Evolutionary conservation across 2,113 vertebrate species (phyloP).

Genomic region (Thamnophis sirtalis): DNA sequence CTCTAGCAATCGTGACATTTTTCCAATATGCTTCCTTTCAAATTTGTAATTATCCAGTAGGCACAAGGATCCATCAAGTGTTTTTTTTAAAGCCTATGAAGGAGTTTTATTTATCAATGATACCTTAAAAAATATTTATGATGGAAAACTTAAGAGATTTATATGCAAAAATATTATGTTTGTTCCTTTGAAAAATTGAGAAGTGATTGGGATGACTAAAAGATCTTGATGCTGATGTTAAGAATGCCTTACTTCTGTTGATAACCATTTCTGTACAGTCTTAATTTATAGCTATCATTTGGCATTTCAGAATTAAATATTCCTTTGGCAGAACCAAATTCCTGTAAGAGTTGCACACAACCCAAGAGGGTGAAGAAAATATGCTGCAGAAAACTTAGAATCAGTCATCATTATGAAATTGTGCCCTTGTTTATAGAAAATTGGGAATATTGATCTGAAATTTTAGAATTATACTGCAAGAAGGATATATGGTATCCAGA

Average conservation of each 20-base stretch:
- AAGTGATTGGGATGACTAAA: constrained; percentile 50
- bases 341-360: constrained; percentile 4
- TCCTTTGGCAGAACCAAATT: constrained; percentile 1
- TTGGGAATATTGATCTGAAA: constrained; percentile 32
- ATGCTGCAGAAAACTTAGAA: constrained; percentile 42
- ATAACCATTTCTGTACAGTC: constrained; percentile 64
- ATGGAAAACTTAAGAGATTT: constrained; percentile 49
- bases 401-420: constrained; percentile 45
- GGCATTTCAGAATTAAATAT: constrained; percentile 52
- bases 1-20: constrained; percentile 47
- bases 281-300: constrained; percentile 57
- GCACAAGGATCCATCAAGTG: constrained; percentile 43
- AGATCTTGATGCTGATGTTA: constrained; percentile 55
- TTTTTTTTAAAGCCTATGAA: constrained; percentile 51
- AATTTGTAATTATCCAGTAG: constrained; percentile 32
- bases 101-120: constrained; percentile 56
- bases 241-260: constrained; percentile 69
- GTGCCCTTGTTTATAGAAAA: constrained; percentile 37
- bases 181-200: constrained; percentile 49
- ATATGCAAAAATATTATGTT: constrained; percentile 62
- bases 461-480: constrained; percentile 29
- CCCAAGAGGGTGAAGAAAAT: neutral
- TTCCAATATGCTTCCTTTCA: constrained; percentile 52
- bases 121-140: constrained; percentile 58
- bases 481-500: constrained; percentile 17